Evolutionary conservation across 2,888 invertebrate species (phyloP), one percentile per base, ranked within the genome.

Genomic region (Tetragnatha montana): DNA sequence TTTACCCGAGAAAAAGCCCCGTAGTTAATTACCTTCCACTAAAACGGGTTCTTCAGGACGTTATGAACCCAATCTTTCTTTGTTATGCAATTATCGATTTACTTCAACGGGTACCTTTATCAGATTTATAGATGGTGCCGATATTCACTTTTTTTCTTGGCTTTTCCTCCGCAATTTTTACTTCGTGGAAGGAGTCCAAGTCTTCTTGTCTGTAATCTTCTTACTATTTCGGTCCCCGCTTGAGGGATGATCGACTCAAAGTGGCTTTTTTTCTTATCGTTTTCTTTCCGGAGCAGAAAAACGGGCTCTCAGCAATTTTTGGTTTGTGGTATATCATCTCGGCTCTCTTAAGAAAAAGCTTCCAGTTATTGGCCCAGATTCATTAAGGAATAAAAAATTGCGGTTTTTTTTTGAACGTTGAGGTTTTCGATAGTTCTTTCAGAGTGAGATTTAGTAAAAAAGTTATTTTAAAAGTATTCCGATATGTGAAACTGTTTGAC

Each of bases 161-260:
- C 78, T 75, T 75, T 75, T 6, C 1, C 60, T 35, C 47, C 8
- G 17, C 35, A 75, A 78, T 22, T 78, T 78, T 78, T 78, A 50
- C 21, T 14, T 47, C 74, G n/a, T 19, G 51, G 50, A 50, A 76
- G 76, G 50, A 76, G 21, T 21, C 21, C 19, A 50, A 50, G 50
- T 50, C 50, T 76, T 60, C 60, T 78, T 51, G 60, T 78, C 78
- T 8, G 60, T 22, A 35, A 60, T 51, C 35, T 60, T 78, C 22
- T 19, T 78, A 10, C n/a, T 14, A 21, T 68, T 78, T 78, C 21
- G 22, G 78, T 17, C 14, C 6, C 14, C 19, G 60, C 78, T 22
- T 78, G 21, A 78, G 60, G 78, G 60, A 78, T 78, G 78, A 78
- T 60, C 60, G 51, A 21, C 22, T 19, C 60, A 3, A 78, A 78